These are phyloP conservation scores for Centruroides sculpturatus DNA, from an alignment of 1,140 invertebrate species.

Conservation along the genomic window DNA sequence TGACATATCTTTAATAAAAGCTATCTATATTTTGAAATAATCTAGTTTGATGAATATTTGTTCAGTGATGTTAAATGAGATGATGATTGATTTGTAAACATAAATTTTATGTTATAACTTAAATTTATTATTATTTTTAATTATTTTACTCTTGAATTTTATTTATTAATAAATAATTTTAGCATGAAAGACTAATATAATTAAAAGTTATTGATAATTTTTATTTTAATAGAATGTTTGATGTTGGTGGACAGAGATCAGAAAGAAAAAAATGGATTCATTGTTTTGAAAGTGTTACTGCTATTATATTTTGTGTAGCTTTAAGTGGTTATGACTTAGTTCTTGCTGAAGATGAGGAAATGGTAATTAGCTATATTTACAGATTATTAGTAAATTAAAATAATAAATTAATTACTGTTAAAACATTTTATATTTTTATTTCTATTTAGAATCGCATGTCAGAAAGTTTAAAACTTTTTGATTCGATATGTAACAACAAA, in stretches of 20 bases:
- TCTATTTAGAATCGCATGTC: slow-evolving; percentile 82
- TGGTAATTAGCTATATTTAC: slow-evolving; percentile 42
- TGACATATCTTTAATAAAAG: too few relatives aligned
- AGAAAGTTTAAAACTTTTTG: slow-evolving; percentile 94
- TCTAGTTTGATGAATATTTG: too few relatives aligned
- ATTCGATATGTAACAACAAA: slow-evolving; percentile 99
- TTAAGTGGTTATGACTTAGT: slow-evolving; percentile 98
- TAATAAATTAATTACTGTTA: too few relatives aligned
- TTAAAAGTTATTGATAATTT: not conserved
- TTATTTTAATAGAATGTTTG: slow-evolving; percentile 60
- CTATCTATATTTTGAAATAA: too few relatives aligned
- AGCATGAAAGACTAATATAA: not conserved
- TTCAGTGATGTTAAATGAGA: too few relatives aligned
- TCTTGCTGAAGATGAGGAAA: slow-evolving; percentile 88
- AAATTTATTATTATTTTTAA: not conserved
- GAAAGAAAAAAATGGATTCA: slow-evolving; percentile 99
- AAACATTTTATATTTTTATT: not conserved
- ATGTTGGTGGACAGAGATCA: slow-evolving; percentile 94
- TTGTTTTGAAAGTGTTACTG: slow-evolving; percentile 99
- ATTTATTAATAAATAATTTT: not conserved
- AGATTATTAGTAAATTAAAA: too few relatives aligned
- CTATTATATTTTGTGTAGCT: slow-evolving; percentile 99
- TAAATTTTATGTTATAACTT: too few relatives aligned
- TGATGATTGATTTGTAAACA: too few relatives aligned
- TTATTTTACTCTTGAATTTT: not conserved